Percentiles rank a stretch among this genome's conserved stretches.
Evolutionary conservation across 2,113 vertebrate genomes (phyloP).

Genomic region (Bombycilla garrulus): DNA sequence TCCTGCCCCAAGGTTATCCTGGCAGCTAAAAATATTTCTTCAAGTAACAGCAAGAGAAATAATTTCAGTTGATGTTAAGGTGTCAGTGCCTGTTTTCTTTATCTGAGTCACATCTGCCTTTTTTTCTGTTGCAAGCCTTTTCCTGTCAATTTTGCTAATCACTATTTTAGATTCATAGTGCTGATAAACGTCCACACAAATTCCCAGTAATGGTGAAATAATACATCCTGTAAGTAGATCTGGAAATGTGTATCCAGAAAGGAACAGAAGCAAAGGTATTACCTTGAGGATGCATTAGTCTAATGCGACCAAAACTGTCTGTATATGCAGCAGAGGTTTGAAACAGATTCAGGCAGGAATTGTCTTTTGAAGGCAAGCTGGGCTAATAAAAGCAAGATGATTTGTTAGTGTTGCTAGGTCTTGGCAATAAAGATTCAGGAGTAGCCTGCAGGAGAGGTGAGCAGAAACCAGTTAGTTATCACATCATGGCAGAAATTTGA

Average conservation of each 20-base stretch:
- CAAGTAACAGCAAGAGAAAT: neutral
- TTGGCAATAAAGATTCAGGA: neutral
- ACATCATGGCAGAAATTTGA: neutral
- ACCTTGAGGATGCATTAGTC: neutral
- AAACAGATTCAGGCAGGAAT: neutral
- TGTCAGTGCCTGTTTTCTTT: neutral
- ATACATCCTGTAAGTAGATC: neutral
- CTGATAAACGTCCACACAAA: neutral
- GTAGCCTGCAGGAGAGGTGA: neutral
- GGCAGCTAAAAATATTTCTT: neutral
- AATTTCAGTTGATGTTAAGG: neutral
- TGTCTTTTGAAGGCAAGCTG: neutral
- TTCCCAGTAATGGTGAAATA: neutral
- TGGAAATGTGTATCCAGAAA: neutral
- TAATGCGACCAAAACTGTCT: neutral
- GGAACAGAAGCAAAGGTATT: neutral
- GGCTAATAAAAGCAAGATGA: neutral
- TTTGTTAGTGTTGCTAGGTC: neutral
- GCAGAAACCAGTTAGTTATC: neutral
- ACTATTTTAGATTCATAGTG: neutral
- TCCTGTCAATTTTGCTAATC: neutral
- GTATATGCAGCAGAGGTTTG: neutral
- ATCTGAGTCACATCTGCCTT: neutral
- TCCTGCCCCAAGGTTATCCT: neutral
- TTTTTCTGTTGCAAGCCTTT: slow-evolving; percentile 5